These are phyloP conservation scores for Dyspetes luteomarginatus DNA, from an alignment of 2,888 invertebrate species.

Conservation along the genomic window DNA sequence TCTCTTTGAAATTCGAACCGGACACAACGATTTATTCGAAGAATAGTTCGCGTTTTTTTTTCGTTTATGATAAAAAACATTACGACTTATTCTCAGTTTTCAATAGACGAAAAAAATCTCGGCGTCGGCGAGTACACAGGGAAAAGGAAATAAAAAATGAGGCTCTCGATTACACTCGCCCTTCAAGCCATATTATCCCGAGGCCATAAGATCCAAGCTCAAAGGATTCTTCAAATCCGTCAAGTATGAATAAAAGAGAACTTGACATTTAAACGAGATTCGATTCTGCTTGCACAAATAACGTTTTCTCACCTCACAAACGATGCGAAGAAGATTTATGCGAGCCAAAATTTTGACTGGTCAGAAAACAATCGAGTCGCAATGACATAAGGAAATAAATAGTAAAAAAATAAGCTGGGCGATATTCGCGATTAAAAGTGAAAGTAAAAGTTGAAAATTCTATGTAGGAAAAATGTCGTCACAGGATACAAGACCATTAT, in stretches of 20 bases:
- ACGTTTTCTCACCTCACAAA: conserved; percentile 2
- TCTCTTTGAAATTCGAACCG: conserved; percentile 26
- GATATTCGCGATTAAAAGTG: too few relatives aligned
- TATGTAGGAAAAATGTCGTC: too few relatives aligned
- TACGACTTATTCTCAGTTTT: conserved; percentile 20
- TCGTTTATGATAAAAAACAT: background rate
- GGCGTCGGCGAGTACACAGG: background rate
- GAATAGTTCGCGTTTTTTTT: background rate
- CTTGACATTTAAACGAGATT: conserved; percentile 18
- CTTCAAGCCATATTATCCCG: conserved; percentile 18
- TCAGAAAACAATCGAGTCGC: too few relatives aligned
- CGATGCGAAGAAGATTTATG: background rate
- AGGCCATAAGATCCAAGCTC: conserved; percentile 38
- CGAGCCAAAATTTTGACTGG: too few relatives aligned
- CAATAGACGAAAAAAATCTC: background rate
- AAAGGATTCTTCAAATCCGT: conserved; percentile 47
- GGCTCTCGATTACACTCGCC: background rate
- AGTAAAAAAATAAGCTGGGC: too few relatives aligned
- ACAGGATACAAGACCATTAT: too few relatives aligned
- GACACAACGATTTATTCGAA: background rate
- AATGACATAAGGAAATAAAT: too few relatives aligned
- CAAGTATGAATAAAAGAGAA: conserved; percentile 9
- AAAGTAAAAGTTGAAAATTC: too few relatives aligned
- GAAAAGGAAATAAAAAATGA: background rate
- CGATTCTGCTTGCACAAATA: conserved; percentile 14